Base-by-base conservation (phyloP, 2,797 vertebrate species). In the Neoniphon sammara region DNA sequence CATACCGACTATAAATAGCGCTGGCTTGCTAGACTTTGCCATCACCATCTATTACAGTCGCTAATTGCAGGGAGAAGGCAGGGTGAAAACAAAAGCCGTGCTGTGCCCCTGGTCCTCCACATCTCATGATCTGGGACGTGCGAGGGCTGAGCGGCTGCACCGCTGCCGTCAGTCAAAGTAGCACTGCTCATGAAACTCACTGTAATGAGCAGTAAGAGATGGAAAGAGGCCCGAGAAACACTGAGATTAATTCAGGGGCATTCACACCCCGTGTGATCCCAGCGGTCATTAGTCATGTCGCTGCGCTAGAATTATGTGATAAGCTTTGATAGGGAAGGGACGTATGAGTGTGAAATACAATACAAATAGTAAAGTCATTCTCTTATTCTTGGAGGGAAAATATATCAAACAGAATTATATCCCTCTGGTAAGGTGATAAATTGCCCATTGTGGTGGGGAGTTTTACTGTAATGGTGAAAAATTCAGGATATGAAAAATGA, bases 401-500 rank as follows among this genome's bases (percentile, higher is more conserved):
- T 81, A 73, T 15, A 85, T 88, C 77, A 81, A 70, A 60, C n/a
- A 55, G 70, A 75, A 73, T 73, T 76, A 64, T 47, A 70, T 75
- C 31, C 57, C 44, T 54, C 69, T 42, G 25, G 39, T 39, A 75
- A 46, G 65, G 77, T 85, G 85, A 91, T 88, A 73, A 82, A 90
- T 88, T 30, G 73, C 66, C 78, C 30, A 73, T 70, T 80, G 73
- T 72, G 46, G 53, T 23, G 23, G 69, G 1, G 25, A 64, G 64
- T 85, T 89, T 85, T 77, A 82, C 59, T 72, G 66, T 72, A 70
- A 87, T 65, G 54, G 65, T 66, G 73, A 69, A 80, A 85, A 65
- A 81, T 49, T 76, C 80, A 78, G 63, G 47, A 61, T 83, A 90
- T 89, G 84, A 91, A 85, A 89, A 91, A 90, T 70, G 86, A 85